Evolutionary conservation across 2,113 vertebrate genomes (phyloP).

Genomic region (Danionella cerebrum): DNA sequence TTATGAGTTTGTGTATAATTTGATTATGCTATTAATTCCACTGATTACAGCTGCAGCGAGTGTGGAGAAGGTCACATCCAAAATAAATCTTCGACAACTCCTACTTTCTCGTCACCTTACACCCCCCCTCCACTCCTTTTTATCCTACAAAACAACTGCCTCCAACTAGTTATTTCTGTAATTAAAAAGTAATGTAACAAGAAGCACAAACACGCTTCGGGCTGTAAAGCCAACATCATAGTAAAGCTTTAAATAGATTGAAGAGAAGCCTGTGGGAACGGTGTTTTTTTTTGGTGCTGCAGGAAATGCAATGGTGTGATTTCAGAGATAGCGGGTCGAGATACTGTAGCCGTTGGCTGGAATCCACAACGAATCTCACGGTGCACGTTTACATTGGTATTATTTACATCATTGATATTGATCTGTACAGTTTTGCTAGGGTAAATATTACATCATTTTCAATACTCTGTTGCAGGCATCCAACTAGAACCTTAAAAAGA

Average conservation of each 20-base stretch:
- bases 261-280: constrained; percentile 5
- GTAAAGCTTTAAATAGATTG: constrained; percentile 28
- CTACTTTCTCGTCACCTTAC: constrained; percentile 28
- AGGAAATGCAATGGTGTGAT: neutral
- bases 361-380: constrained; percentile 18
- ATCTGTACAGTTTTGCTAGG: neutral
- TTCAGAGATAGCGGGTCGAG: constrained; percentile 14
- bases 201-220: constrained; percentile 58
- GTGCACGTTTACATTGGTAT: neutral
- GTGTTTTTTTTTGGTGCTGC: neutral
- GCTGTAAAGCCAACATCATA: constrained; percentile 29
- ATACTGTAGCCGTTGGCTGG: constrained; percentile 11
- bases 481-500: too few species aligned
- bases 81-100: constrained; percentile 77
- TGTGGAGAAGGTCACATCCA: constrained; percentile 79
- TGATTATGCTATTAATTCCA: constrained; percentile 89
- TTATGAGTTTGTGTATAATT: constrained; percentile 86
- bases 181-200: constrained; percentile 81
- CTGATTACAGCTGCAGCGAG: constrained; percentile 78
- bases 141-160: constrained; percentile 67
- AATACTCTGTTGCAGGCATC: neutral
- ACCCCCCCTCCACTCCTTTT: neutral
- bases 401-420: neutral
- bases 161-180: constrained; percentile 79
- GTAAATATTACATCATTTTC: neutral